Evolutionary conservation across 2,888 invertebrate species (phyloP), one percentile per base, ranked within the genome.

Genomic region (Griposia aprilina): DNA sequence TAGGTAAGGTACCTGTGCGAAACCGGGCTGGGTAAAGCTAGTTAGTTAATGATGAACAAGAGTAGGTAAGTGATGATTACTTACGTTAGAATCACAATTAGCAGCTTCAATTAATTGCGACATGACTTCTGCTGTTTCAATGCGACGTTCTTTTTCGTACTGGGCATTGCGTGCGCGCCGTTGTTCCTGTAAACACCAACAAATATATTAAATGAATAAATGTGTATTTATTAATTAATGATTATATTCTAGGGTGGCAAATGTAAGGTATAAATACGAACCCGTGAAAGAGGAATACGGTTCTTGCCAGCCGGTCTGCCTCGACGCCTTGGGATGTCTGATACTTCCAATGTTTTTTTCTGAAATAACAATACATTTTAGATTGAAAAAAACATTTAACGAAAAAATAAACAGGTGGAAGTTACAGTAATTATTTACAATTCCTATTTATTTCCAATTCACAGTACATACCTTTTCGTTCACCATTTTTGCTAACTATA

Each of bases 281-380:
- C 94, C 65, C 84, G 74, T 60, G 93, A 90, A 0, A 94, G 87
- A 4, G 94, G 92, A 6, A 86, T 74, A 45, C 94, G 84, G 72
- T 93, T 92, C 60, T 88, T 91, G 11, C 94, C 94, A 1, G 88
- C 73, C 0, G 94, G 94, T 66, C 94, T 87, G 0, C 94, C 94
- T 0, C 94, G 90, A 73, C 88, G 88, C 50, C 90, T 86, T n/a
- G 74, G 76, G 1, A 52, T 52, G 2, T 83, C 75, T 0, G 71
- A 57, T 8, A 26, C 57, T 20, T 17, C 11, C 3, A 15, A 30
- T 6, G 23, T 23, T 50, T 52, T 50, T 36, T 62, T 65, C 82
- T 82, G 66, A 62, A 83, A 78, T 17, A 62, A 23, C 3, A 68
- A 59, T 1, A 50, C 7, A 48, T 48, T 30, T 13, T 8, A 13